Evolutionary conservation across 1,140 invertebrate species (phyloP), one percentile per base, ranked within the genome.

Genomic region (Zaprionus gabonicus): DNA sequence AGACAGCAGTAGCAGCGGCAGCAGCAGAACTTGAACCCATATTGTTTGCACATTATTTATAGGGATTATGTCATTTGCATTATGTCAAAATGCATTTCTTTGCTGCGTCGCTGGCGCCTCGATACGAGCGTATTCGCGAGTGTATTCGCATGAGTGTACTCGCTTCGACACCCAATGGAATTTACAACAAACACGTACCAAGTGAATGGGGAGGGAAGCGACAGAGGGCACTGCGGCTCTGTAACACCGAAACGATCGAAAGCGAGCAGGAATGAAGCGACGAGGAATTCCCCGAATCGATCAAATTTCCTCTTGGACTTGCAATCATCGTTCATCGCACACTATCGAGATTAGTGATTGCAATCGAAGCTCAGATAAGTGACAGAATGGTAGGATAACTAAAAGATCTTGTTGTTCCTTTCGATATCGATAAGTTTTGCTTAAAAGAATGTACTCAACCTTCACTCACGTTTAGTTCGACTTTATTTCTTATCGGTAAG

Each of bases 1-100:
- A 23, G 46, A n/a, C 46, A 51, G 51, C 66, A 31, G 10, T 31
- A 31, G 31, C 31, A 28, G 28, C 66, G 65, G 36, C 53, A 60
- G 53, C 49, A 59, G 28, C 64, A 70, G 46, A 77, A 73, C 72
- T 80, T 67, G 64, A 78, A 68, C 68, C 49, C 80, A 68, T 74
- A 68, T 57, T 81, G 77, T 71, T 84, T 76, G 66, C 44, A 81
- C 59, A 76, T 63, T 86, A 84, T 85, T 84, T 78, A 82, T 86
- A 66, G 78, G 82, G 82, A 85, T 86, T 86, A 85, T 85, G 82
- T 85, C 82, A 85, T 76, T 82, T 78, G n/a, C n/a, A n/a, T n/a
- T n/a, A n/a, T n/a, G 76, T 76, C 76, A 79, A 81, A 71, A 62
- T 73, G 68, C 82, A 86, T 81, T 82, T 86, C 67, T 78, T 75